These are phyloP conservation scores for Scaptodrosophila lebanonensis DNA, from an alignment of 1,140 invertebrate species.

Conservation along the genomic window DNA sequence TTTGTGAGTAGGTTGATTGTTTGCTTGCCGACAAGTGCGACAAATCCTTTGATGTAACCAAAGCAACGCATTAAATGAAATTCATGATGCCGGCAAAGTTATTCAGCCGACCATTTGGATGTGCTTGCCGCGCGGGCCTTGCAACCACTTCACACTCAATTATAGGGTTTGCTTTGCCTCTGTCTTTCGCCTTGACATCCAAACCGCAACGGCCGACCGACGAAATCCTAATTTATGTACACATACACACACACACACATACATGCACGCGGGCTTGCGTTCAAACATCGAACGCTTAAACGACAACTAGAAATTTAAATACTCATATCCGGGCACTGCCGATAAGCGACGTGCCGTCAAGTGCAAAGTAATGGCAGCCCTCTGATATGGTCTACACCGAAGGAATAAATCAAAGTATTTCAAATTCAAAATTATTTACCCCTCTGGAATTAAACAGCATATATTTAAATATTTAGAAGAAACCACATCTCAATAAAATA, in stretches of 20 bases:
- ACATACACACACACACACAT: conserved; percentile 18
- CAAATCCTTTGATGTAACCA: conserved; percentile 1
- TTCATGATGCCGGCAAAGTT: background rate
- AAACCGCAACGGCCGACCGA: background rate
- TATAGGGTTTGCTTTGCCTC: conserved; percentile 17
- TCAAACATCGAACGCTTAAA: conserved; percentile 31
- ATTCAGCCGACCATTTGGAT: background rate
- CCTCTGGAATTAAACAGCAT: no score
- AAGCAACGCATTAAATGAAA: conserved; percentile 3
- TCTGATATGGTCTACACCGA: no score
- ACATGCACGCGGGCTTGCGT: no score
- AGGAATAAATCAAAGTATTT: no score
- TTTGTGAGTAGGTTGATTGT: conserved; percentile 20
- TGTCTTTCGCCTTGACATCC: conserved; percentile 21
- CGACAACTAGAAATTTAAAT: conserved; percentile 65
- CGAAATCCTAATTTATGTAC: conserved; percentile 61
- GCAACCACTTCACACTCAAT: conserved; percentile 13
- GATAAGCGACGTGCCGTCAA: conserved; percentile 47
- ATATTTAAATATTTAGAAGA: no score
- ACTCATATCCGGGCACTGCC: conserved; percentile 53
- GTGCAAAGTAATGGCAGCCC: conserved; percentile 67
- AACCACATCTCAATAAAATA: no score
- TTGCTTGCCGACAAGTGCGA: conserved; percentile 24
- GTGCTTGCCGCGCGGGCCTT: no score
- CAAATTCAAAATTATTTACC: no score